Evolutionary conservation across 1,140 invertebrate species (phyloP), one percentile per base, ranked within the genome.

Genomic region (Cydia fagiglandana): DNA sequence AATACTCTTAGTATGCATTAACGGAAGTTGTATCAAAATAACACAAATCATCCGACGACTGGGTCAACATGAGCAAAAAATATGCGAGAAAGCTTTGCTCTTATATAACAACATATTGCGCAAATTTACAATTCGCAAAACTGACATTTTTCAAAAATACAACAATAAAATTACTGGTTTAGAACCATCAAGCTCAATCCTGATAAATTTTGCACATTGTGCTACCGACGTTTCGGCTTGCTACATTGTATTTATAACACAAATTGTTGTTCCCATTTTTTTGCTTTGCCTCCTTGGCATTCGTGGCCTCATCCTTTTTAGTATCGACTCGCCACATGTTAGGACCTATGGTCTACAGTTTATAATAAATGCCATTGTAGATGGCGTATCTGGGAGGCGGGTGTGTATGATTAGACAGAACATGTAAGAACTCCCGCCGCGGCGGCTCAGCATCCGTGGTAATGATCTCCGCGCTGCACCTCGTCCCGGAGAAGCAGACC

Each of bases 341-440:
- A 61, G 9, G 20, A 10, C 5, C 15, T 24, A 1, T 17, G 50
- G 4, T 61, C 17, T 61, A 61, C 17, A 38, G 38, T 70, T 70
- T 70, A 38, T 70, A 70, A 13, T 70, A 70, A 38, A 70, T 70
- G 66, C 66, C 66, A 45, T 70, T 70, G 28, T 45, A 12, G 24
- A 70, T 70, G 10, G 30, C 38, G 66, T 70, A 70, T 20, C 30
- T 70, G 13, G 66, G 30, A 17, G 66, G 66, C 10, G 66, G 66
- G 38, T 70, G 66, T 24, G 56, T 24, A 12, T 61, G 56, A 9
- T 9, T 24, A 10, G 56, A 10, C 9, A 10, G 9, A 4, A 24
- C 56, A 20, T 12, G 20, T 24, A 61, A 1, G 20, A 61, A 24
- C 2, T 12, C 7, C 17, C 56, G 56, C 17, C 20, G 9, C 0